Evolutionary conservation across 2,113 vertebrate species (phyloP).

Genomic region (Podilymbus podiceps): DNA sequence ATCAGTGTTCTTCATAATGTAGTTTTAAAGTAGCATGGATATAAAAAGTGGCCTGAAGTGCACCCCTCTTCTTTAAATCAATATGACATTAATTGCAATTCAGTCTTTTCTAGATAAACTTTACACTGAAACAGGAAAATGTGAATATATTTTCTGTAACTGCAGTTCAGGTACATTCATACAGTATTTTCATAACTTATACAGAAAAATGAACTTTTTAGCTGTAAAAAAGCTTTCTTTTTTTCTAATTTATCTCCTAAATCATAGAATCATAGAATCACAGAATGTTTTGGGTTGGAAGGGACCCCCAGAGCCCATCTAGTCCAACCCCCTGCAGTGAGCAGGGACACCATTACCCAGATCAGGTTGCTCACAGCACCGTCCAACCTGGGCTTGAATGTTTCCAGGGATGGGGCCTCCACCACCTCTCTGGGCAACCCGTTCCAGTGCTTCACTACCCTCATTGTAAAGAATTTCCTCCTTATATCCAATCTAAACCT

Average conservation of each 20-base stretch:
- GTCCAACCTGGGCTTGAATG: too few relatives aligned
- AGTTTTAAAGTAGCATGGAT: not conserved
- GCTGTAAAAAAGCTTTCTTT: not conserved
- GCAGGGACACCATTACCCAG: too few relatives aligned
- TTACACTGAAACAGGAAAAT: not conserved
- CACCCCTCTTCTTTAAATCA: not conserved
- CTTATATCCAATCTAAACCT: too few relatives aligned
- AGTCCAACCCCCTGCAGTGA: too few relatives aligned
- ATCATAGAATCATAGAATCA: too few relatives aligned
- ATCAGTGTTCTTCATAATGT: not conserved
- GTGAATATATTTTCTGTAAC: not conserved
- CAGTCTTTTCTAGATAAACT: not conserved
- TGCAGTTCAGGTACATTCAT: not conserved
- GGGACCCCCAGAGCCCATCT: too few relatives aligned
- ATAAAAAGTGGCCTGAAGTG: not conserved
- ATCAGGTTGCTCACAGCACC: too few relatives aligned
- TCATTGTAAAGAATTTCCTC: too few relatives aligned
- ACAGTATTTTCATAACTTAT: not conserved
- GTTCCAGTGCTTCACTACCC: too few relatives aligned
- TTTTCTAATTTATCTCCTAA: not conserved
- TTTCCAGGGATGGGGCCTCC: too few relatives aligned
- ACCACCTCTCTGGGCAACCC: too few relatives aligned
- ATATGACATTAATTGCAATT: not conserved
- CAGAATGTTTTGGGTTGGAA: too few relatives aligned
- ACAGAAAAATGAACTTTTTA: not conserved